Evolutionary conservation across 2,888 invertebrate species (phyloP).

Genomic region (Marronus borbonicus): DNA sequence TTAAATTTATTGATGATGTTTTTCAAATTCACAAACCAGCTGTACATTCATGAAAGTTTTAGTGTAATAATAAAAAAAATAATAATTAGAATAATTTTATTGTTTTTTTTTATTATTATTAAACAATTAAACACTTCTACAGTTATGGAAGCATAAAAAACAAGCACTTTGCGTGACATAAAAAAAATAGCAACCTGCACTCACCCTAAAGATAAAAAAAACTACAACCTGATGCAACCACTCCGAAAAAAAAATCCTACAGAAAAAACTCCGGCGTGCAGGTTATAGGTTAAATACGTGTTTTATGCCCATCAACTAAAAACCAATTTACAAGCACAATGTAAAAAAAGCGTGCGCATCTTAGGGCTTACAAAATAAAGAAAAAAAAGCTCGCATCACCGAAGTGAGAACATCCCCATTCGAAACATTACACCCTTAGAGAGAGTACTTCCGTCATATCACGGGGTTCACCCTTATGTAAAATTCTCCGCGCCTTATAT

Average conservation of each 20-base stretch:
- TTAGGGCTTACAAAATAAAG: constrained; percentile 11
- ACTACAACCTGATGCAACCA: constrained; percentile 15
- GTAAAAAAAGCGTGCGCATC: constrained; percentile 42
- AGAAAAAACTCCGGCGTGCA: constrained; percentile 10
- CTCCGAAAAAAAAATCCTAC: constrained; percentile 26
- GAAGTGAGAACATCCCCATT: constrained; percentile 17
- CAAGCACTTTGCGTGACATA: not conserved
- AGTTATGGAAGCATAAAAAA: not conserved
- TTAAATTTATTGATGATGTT: no score
- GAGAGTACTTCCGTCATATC: constrained; percentile 44
- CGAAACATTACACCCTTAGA: constrained; percentile 16
- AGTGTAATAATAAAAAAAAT: no score
- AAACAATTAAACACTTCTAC: not conserved
- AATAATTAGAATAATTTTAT: no score
- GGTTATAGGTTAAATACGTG: constrained; percentile 24
- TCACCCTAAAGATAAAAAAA: constrained; percentile 9
- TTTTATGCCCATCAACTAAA: constrained; percentile 43
- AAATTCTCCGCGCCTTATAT: constrained; percentile 52
- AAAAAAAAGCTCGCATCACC: constrained; percentile 7
- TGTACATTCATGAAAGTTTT: no score
- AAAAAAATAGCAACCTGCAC: constrained; percentile 1
- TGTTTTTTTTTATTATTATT: no score
- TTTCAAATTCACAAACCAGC: no score
- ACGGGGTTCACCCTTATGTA: constrained; percentile 55
- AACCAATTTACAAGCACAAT: constrained; percentile 38